phyloP scores from a whole-genome alignment of 2,797 vertebrate species.

The Euphonia xanthogaster region DNA sequence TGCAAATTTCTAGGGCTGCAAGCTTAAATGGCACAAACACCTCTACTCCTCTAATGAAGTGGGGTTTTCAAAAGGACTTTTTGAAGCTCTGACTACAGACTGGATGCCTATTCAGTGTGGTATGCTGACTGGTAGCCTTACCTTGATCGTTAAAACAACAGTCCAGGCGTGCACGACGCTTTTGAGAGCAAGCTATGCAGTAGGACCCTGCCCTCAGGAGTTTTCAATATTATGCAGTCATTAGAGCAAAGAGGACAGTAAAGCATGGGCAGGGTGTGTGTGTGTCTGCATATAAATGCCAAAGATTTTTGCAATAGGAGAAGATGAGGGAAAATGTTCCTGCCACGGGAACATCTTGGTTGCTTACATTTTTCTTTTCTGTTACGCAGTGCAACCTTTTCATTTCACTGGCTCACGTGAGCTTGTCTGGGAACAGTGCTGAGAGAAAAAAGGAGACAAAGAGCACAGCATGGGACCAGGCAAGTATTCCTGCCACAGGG shows the following conservation, averaged over 20 bases:
- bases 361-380: neutral
- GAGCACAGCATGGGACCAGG: neutral
- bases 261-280: conserved; percentile 38
- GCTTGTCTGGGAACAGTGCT: neutral
- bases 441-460: neutral
- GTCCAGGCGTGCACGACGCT: neutral
- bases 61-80: neutral
- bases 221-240: neutral
- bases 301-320: conserved; percentile 36
- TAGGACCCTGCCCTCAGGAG: conserved; percentile 31
- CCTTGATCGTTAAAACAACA: conserved; percentile 30
- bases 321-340: conserved; percentile 13
- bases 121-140: conserved; percentile 27
- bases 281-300: neutral
- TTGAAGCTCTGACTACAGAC: neutral
- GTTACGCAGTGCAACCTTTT: neutral
- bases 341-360: neutral
- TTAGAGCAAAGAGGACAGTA: conserved; percentile 22
- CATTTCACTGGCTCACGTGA: neutral
- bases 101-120: neutral
- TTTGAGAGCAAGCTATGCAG: neutral
- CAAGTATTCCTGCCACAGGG: neutral
- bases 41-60: neutral
- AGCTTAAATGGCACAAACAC: neutral
- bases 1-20: neutral